Conservation (phyloP, 2,888 invertebrate species). For the Drosophila monieri region DNA sequence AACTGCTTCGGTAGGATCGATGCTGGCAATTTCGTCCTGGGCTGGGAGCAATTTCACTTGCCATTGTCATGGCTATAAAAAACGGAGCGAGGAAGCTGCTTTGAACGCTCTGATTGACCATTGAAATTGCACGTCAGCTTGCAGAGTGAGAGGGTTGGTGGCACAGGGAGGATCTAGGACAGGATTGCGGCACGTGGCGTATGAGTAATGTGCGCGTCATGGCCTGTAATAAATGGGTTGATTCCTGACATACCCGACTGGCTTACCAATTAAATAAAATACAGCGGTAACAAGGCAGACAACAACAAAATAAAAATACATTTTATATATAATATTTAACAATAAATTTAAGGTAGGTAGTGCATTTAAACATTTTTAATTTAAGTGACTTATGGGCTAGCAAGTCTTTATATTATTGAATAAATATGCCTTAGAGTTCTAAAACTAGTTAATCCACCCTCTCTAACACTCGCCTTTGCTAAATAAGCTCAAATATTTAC, state of each 20-base stretch:
- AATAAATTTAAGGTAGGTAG: too few species aligned
- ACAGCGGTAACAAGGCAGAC: neutral
- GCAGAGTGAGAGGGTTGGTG: slow-evolving; percentile 14
- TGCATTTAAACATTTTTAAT: too few species aligned
- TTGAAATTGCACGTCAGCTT: slow-evolving; percentile 73
- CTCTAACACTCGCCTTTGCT: slow-evolving; percentile 15
- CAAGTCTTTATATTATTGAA: neutral
- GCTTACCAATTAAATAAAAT: slow-evolving; percentile 14
- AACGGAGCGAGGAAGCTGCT: slow-evolving; percentile 51
- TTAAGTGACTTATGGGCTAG: neutral
- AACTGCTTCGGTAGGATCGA: slow-evolving; percentile 26
- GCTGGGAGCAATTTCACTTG: slow-evolving; percentile 66
- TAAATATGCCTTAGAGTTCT: neutral
- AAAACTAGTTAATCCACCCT: neutral
- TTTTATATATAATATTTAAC: neutral
- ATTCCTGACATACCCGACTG: slow-evolving; percentile 13
- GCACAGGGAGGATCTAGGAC: neutral
- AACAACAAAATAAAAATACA: neutral
- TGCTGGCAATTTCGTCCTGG: slow-evolving; percentile 61
- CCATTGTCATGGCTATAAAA: slow-evolving; percentile 62
- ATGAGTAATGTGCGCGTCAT: slow-evolving; percentile 68
- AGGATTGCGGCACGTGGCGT: slow-evolving; percentile 55
- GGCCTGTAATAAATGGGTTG: slow-evolving; percentile 45
- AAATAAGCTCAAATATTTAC: slow-evolving; percentile 51
- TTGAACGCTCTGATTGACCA: slow-evolving; percentile 71